Evolutionary conservation across 2,113 vertebrate genomes (phyloP), one percentile per base, ranked within the genome.

Genomic region (Seriola aureovittata): DNA sequence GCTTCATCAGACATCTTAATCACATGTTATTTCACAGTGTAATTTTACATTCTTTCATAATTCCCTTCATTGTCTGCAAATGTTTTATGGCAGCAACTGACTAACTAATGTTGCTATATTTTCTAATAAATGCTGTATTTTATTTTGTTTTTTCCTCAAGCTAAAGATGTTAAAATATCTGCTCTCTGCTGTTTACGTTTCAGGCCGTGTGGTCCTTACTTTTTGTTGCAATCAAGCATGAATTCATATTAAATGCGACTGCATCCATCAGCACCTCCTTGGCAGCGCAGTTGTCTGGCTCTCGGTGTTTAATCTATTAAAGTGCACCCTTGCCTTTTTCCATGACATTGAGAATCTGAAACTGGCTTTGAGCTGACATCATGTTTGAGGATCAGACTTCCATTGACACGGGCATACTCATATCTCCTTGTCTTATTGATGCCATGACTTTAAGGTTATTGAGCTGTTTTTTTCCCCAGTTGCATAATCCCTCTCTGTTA

Each of bases 281-380:
- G 85, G 89, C 91, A 90, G 88, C 82, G 21, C 80, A 84, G 86
- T 91, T 82, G 86, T 91, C 86, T 93, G 92, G 90, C 92, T 91
- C 80, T 83, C 68, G 46, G 78, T 90, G 85, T 94, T 94, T 95
- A 95, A 96, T 95, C 94, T 93, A 89, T 93, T 94, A 93, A 94
- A 95, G 94, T 95, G 95, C 92, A 89, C 89, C 90, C 89, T 85
- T 88, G 86, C 85, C 86, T 92, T 93, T 91, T 87, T 79, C 84
- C 71, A 69, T 95, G 92, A 95, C 94, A 94, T 93, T 94, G 92
- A 94, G 88, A 93, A 86, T 87, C 89, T 88, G 90, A 89, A 87
- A 82, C 89, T 85, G 87, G 90, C 92, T 93, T 89, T 91, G 91
- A 90, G 91, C 92, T 93, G 93, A 94, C 93, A 94, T 94, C 90